Evolutionary conservation across 2,797 vertebrate species (phyloP), one percentile per base, ranked within the genome.

Genomic region (Gouania willdenowi): DNA sequence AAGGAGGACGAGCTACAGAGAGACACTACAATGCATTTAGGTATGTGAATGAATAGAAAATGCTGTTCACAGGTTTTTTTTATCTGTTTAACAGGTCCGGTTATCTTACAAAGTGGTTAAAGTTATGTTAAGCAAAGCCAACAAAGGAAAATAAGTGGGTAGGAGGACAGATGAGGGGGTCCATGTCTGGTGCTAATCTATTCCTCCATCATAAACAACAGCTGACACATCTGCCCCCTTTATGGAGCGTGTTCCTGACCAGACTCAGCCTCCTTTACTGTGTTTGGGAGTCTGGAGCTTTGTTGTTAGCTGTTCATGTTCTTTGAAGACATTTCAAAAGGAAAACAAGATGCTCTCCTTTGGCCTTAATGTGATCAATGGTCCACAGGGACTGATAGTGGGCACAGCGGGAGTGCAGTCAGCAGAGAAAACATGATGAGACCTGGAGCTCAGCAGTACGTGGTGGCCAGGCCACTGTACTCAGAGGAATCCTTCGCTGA

Each of bases 391-490:
- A 26, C 44, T 53, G 68, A 26, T 36, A 57, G 55, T 66, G 49
- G 55, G 35, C 21, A 45, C 54, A 50, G 51, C 31, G 18, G 46
- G 21, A 9, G 15, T 38, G 45, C 34, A 17, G 42, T 48, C 48
- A 39, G 32, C 52, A 57, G 50, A 52, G 30, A 16, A 28, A 5
- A 60, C 71, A 93, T 88, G 91, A 87, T 90, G 37, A 88, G 89
- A 70, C 55, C 86, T 1, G 68, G 85, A 52, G 88, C 83, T 2
- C 87, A 83, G 50, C 89, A 90, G 64, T 98, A 96, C 10, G 45
- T 88, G 49, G 88, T 97, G 72, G 71, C 80, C 74, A 87, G 96
- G 66, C 86, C 89, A 0, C 77, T 97, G 17, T 98, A 94, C 66
- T 95, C 95, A 0, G 89, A 93, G 71, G 90, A 92, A 6, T 33